Conservation (phyloP, 1,140 invertebrate species). For the Anastrepha obliqua region DNA sequence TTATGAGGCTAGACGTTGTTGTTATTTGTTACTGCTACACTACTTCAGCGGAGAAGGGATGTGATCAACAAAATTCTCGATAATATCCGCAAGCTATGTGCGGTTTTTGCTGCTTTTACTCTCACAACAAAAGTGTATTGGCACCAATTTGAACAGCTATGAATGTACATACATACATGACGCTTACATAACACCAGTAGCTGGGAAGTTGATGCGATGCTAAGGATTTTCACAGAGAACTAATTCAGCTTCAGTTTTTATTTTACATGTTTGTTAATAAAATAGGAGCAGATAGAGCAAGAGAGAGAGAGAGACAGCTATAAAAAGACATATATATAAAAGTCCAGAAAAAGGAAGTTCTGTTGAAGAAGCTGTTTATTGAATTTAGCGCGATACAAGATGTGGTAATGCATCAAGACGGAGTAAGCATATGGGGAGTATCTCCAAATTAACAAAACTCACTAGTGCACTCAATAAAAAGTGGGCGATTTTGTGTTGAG, state of each 20-base stretch:
- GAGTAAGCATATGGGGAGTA: too few species aligned
- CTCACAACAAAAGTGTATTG: conserved; percentile 13
- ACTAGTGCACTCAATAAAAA: too few species aligned
- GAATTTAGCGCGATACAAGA: too few species aligned
- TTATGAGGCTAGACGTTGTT: conserved; percentile 46
- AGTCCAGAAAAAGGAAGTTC: neutral
- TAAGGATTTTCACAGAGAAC: conserved; percentile 14
- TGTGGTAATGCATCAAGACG: too few species aligned
- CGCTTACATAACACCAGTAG: conserved; percentile 8
- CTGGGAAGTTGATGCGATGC: neutral
- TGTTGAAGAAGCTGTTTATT: too few species aligned
- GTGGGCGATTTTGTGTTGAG: too few species aligned
- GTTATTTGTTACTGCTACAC: conserved; percentile 34
- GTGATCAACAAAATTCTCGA: neutral
- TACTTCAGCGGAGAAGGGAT: conserved; percentile 11
- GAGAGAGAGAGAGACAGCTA: neutral
- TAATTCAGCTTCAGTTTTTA: neutral
- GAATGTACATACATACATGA: neutral
- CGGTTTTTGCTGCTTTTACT: neutral
- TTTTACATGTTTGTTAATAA: too few species aligned
- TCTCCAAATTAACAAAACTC: too few species aligned
- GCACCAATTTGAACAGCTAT: conserved; percentile 46
- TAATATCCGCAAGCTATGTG: neutral
- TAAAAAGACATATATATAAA: neutral
- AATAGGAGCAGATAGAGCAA: neutral